Base-by-base conservation (phyloP, 2,888 invertebrate species). In the Caenorhabditis sulstoni region DNA sequence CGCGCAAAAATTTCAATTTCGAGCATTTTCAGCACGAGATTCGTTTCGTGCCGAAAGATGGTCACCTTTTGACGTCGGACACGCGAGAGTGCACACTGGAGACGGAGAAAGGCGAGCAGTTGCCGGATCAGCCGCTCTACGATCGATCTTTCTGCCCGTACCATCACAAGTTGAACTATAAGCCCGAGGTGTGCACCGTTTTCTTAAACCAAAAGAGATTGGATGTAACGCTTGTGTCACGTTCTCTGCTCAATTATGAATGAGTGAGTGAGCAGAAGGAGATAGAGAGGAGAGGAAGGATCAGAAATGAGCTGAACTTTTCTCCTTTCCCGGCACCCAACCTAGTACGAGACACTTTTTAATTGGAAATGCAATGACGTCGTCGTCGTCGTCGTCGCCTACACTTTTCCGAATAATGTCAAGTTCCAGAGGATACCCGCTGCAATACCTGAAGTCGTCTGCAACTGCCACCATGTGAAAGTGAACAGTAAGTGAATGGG, bases 381-480 rank as follows among this genome's bases (percentile, higher is more conserved):
- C 50, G 23, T 12, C 22, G 16, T 14, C 39, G 18, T 49, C n/a
- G n/a, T n/a, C n/a, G n/a, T n/a, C n/a, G n/a, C n/a, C n/a, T 29
- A 5, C 29, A 29, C n/a, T 44, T 57, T 76, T 39, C n/a, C n/a
- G n/a, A n/a, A n/a, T n/a, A n/a, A n/a, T n/a, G n/a, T n/a, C n/a
- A n/a, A n/a, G n/a, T 79, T 79, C n/a, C 75, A 81, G 81, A 55
- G 81, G 58, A 71, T 81, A 57, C 81, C 81, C 5, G 75, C 68
- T 18, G 47, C 77, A 8, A 81, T 81, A 16, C 59, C 77, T 1
- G 78, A 81, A 55, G 81, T 81, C 18, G 77, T 73, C 47, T 81
- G 81, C 50, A 59, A 65, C 12, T 81, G 80, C 52, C 29, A 57
- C 39, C 47, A 53, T 0, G 58, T 80, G 12, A 64, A 73, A 39